Evolutionary conservation across 1,140 invertebrate species (phyloP).

Genomic region (Halesus radiatus): DNA sequence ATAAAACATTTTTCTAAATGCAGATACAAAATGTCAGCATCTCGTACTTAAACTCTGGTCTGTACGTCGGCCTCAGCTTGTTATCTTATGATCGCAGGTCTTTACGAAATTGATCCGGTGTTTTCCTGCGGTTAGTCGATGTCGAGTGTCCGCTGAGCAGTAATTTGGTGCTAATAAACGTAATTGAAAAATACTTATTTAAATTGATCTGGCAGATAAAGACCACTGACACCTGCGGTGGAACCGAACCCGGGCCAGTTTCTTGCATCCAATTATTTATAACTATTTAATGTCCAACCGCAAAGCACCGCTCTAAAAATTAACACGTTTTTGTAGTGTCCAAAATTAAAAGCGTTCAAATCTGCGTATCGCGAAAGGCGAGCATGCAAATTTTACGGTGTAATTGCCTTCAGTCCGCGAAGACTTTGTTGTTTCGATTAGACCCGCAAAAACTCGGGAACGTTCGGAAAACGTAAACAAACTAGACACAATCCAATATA

Average conservation of each 20-base stretch:
- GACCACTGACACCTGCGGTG: neutral
- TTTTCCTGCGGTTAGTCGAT: neutral
- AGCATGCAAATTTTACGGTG: neutral
- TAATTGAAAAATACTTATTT: conserved; percentile 40
- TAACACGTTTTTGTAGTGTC: conserved; percentile 11
- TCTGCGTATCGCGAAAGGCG: neutral
- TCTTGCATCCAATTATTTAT: no score
- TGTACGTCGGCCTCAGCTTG: neutral
- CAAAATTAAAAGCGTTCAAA: conserved; percentile 10
- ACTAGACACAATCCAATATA: no score
- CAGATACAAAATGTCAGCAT: no score
- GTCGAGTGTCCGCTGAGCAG: conserved; percentile 18
- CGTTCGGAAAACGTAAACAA: no score
- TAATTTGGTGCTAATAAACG: conserved; percentile 35
- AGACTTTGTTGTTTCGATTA: no score
- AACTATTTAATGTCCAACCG: neutral
- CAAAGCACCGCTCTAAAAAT: conserved; percentile 16
- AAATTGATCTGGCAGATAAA: conserved; percentile 20
- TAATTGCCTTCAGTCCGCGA: neutral
- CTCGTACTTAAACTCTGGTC: neutral
- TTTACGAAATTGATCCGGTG: conserved; percentile 29
- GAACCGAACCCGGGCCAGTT: no score
- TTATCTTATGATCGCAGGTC: conserved; percentile 3
- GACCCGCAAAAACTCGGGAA: no score
- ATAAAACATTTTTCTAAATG: no score